Evolutionary conservation across 2,888 invertebrate genomes (phyloP).

Genomic region (Bugula neritina): DNA sequence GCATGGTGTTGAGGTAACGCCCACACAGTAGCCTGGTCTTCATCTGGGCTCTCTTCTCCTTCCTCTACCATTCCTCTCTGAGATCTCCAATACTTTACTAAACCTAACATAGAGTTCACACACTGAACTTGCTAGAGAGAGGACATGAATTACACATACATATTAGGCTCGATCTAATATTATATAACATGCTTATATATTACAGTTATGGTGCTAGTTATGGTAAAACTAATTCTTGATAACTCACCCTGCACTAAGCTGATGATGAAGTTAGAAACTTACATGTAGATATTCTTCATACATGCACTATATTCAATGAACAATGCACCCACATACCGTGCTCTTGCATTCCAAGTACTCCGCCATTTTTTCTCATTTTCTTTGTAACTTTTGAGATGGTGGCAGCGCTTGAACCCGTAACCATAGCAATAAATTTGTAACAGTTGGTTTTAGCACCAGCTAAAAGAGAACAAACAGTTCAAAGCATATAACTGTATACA

Average conservation of each 20-base stretch:
- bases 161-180: too few relatives aligned
- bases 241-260: too few relatives aligned
- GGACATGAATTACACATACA: too few relatives aligned
- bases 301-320: too few relatives aligned
- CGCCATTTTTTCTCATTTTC: conserved; percentile 43
- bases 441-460: conserved; percentile 44
- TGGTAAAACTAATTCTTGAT: too few relatives aligned
- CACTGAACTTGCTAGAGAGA: too few relatives aligned
- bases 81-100: conserved; percentile 5
- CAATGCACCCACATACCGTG: conserved; percentile 43
- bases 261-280: too few relatives aligned
- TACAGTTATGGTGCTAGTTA: too few relatives aligned
- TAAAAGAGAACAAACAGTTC: conserved; percentile 29
- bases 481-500: neutral
- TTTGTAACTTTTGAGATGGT: conserved; percentile 41
- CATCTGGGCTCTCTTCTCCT: neutral
- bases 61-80: neutral
- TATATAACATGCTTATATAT: too few relatives aligned
- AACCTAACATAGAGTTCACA: neutral
- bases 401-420: conserved; percentile 45
- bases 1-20: conserved; percentile 8
- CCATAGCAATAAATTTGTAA: conserved; percentile 46
- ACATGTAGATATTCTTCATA: too few relatives aligned
- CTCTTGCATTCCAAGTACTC: conserved; percentile 42
- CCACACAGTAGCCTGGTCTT: conserved; percentile 4